Evolutionary conservation across 2,888 invertebrate species (phyloP), one percentile per base, ranked within the genome.

Genomic region (Eristalinus aeneus): DNA sequence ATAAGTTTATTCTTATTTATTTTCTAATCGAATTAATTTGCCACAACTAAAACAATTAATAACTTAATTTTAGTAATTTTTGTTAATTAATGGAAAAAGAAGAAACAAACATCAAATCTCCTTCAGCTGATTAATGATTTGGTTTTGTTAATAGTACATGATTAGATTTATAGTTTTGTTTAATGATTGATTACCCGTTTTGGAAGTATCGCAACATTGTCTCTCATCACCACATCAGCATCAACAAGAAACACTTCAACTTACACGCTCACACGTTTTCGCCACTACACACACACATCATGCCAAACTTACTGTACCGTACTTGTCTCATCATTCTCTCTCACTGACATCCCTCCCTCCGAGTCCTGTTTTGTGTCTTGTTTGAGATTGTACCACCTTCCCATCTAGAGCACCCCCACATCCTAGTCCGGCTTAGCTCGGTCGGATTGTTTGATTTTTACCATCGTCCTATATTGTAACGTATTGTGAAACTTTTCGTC

Each of bases 11-110:
- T 60, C 2, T 8, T 54, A 20, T 22, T 53, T 53, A 23, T 20
- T 64, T 27, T 36, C 10, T 56, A 64, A 67, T 64, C 63, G 27
- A 27, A 72, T 65, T 86, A 34, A 81, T 82, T 86, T 86, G 86
- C 86, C 77, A 86, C 86, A 86, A 86, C 86, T 86, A 82, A 86
- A 86, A 86, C 86, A 86, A 86, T 86, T 73, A 85, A 83, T 83
- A 74, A 76, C 10, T 61, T 61, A 68, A 61, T 67, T 69, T 64
- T 72, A 71, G 69, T 76, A 65, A 68, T 82, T 84, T 71, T 79
- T 78, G 77, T 84, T 79, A 79, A 80, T 85, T 77, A 73, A 81
- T 68, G 58, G 22, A 75, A 65, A 68, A 56, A 56, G 63, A 53
- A 53, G n/a, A 36, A 56, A 63, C 12, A 23, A 53, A 58, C 20